These are phyloP conservation scores for Phyllotreta striolata DNA, from an alignment of 2,888 invertebrate genomes.

Conservation along the genomic window DNA sequence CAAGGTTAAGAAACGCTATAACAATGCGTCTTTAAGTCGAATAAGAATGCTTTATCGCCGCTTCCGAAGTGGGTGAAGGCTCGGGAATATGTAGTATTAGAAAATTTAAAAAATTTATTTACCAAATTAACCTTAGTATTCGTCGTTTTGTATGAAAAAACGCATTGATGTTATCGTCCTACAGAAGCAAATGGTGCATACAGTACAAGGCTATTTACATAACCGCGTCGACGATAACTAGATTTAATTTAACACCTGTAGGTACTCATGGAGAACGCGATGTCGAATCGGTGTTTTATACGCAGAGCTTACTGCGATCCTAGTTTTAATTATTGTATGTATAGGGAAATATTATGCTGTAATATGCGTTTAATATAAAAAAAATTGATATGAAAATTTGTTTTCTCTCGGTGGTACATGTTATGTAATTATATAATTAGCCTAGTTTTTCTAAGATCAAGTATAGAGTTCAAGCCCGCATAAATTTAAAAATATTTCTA, in stretches of 20 bases:
- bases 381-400: slow-evolving; percentile 5
- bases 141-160: neutral
- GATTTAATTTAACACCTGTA: too few relatives aligned
- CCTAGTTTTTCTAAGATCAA: slow-evolving; percentile 17
- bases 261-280: too few relatives aligned
- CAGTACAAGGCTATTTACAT: slow-evolving; percentile 36
- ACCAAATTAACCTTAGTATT: neutral
- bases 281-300: too few relatives aligned
- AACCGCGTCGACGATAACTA: slow-evolving; percentile 6
- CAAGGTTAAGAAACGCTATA: too few relatives aligned
- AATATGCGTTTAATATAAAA: slow-evolving; percentile 1
- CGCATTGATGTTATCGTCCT: slow-evolving; percentile 17
- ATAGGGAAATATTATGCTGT: too few relatives aligned
- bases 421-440: slow-evolving; percentile 21
- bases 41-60: too few relatives aligned
- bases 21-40: too few relatives aligned
- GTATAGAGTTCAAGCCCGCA: slow-evolving; percentile 18
- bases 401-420: slow-evolving; percentile 13
- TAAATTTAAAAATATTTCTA: slow-evolving; percentile 13
- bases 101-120: slow-evolving; percentile 3
- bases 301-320: too few relatives aligned
- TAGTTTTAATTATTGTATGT: too few relatives aligned
- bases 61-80: neutral
- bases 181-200: slow-evolving; percentile 33
- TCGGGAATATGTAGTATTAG: too few relatives aligned